These are phyloP conservation scores for Patella caerulea DNA, from an alignment of 2,888 invertebrate species.

Conservation along the genomic window DNA sequence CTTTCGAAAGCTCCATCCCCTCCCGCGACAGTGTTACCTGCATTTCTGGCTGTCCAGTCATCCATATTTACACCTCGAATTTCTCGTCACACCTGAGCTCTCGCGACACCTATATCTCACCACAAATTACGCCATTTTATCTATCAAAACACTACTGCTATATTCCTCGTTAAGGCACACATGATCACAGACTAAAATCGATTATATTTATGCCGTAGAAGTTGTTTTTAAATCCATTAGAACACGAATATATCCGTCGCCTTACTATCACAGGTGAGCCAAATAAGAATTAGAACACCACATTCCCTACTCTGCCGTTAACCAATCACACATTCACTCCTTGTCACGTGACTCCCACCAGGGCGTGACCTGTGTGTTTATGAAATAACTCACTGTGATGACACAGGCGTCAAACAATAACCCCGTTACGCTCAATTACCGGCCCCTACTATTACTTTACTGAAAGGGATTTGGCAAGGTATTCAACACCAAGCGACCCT, in stretches of 20 bases:
- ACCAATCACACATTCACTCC: not conserved
- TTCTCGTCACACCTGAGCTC: slow-evolving; percentile 9
- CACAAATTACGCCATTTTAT: slow-evolving; percentile 4
- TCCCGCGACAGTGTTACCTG: slow-evolving; percentile 35
- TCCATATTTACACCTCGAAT: slow-evolving; percentile 2
- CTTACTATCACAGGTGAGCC: not conserved
- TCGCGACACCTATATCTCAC: not conserved
- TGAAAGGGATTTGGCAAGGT: no score
- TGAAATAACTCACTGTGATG: not conserved
- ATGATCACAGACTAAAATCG: no score
- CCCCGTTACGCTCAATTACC: slow-evolving; percentile 6
- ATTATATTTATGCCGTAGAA: no score
- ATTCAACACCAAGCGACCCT: no score
- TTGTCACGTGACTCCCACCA: not conserved
- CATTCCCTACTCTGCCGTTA: not conserved
- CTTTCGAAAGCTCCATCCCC: slow-evolving; percentile 65
- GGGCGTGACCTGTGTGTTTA: slow-evolving; percentile 10
- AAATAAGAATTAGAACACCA: not conserved
- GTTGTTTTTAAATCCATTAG: no score
- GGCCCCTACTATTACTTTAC: not conserved
- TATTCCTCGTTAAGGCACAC: not conserved
- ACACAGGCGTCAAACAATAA: not conserved
- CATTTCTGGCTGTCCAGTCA: slow-evolving; percentile 18
- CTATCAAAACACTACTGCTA: not conserved
- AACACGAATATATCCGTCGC: no score